Conservation (phyloP, 1,140 invertebrate species). For the Heterodera carotae region DNA sequence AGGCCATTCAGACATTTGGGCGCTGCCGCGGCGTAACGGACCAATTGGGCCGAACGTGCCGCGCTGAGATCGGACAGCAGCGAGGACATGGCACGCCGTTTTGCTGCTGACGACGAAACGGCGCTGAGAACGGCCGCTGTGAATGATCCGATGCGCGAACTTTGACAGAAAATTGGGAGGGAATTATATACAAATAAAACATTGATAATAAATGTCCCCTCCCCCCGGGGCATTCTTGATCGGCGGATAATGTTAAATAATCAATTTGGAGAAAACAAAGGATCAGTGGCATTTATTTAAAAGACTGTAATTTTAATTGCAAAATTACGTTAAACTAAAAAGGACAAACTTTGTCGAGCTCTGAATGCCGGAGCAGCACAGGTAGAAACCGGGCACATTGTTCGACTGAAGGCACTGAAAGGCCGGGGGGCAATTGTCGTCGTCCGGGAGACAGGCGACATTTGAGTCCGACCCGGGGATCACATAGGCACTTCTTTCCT, state of each 20-base stretch:
- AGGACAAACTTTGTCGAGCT: neutral
- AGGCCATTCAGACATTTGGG: slow-evolving; percentile 57
- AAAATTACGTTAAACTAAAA: neutral
- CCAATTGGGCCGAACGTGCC: slow-evolving; percentile 14
- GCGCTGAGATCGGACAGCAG: slow-evolving; percentile 20
- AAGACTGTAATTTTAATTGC: neutral
- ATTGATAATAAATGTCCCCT: too few species aligned
- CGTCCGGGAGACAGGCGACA: slow-evolving; percentile 61
- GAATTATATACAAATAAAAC: too few species aligned
- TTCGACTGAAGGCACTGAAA: slow-evolving; percentile 55
- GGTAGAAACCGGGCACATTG: slow-evolving; percentile 61
- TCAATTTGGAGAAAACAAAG: too few species aligned
- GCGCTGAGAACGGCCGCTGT: slow-evolving; percentile 23
- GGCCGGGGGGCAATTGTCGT: slow-evolving; percentile 52
- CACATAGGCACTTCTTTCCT: slow-evolving; percentile 54
- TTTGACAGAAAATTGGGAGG: neutral
- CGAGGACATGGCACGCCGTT: slow-evolving; percentile 29
- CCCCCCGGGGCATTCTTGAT: too few species aligned
- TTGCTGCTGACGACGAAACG: slow-evolving; percentile 8
- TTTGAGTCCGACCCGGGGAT: slow-evolving; percentile 63
- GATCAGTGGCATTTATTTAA: too few species aligned
- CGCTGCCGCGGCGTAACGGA: slow-evolving; percentile 11
- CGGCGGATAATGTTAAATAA: too few species aligned
- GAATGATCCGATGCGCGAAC: slow-evolving; percentile 27
- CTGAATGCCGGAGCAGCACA: slow-evolving; percentile 55